Percentiles rank a stretch among this genome's conserved stretches.
Evolutionary conservation across 2,113 vertebrate species (phyloP).

Genomic region (Sphyrna mokarran): DNA sequence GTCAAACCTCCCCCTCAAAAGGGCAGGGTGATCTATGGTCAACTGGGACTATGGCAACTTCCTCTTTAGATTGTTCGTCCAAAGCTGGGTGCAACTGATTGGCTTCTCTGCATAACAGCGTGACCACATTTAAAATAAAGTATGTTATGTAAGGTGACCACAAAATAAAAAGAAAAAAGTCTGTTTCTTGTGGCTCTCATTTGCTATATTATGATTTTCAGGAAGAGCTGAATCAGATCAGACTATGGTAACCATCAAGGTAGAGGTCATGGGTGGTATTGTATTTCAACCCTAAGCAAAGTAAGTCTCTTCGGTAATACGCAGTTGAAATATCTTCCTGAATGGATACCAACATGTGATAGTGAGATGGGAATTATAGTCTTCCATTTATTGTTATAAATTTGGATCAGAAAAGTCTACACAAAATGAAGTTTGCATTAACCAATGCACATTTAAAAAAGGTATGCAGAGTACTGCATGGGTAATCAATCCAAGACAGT

Average conservation of each 20-base stretch:
- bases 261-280: not conserved
- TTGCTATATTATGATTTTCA: not conserved
- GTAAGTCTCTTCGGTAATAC: not conserved
- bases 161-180: not conserved
- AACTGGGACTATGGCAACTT: too few relatives aligned
- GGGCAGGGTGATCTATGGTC: too few relatives aligned
- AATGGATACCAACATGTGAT: too few relatives aligned
- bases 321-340: not conserved
- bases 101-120: too few relatives aligned
- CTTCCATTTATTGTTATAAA: not conserved
- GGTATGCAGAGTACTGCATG: not conserved
- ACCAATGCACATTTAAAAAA: not conserved
- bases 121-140: not conserved
- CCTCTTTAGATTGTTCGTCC: too few relatives aligned
- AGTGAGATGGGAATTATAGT: not conserved
- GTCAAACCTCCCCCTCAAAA: too few relatives aligned
- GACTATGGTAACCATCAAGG: not conserved
- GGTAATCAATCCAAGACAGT: not conserved
- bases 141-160: not conserved
- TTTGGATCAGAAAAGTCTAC: not conserved
- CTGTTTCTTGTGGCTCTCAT: not conserved
- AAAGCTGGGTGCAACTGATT: too few relatives aligned
- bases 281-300: not conserved
- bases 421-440: not conserved
- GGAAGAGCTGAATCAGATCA: not conserved